These are phyloP conservation scores for Mesorhabditis sp. DNA, from an alignment of 2,888 invertebrate genomes.

Conservation along the genomic window DNA sequence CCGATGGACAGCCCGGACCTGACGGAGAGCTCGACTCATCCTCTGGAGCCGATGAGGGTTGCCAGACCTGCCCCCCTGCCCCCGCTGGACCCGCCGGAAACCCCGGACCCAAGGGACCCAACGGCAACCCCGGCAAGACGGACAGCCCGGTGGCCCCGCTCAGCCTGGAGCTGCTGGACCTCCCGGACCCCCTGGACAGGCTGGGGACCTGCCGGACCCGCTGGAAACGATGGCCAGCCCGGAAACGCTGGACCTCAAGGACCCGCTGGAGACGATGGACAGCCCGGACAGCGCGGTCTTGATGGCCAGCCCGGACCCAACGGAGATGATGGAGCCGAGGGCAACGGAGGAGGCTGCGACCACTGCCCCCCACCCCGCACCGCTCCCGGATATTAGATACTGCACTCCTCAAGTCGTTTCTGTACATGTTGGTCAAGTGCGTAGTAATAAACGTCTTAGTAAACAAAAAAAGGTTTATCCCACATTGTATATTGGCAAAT, in stretches of 20 bases:
- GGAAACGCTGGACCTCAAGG: conserved; percentile 33
- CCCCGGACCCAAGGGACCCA: conserved; percentile 27
- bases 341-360: conserved; percentile 37
- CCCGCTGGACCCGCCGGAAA: conserved; percentile 15
- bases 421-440: not conserved
- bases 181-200: conserved; percentile 19
- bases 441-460: not conserved
- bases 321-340: conserved; percentile 31
- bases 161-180: conserved; percentile 5
- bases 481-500: not conserved
- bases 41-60: conserved; percentile 27
- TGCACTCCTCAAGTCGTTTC: not conserved
- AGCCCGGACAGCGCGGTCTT: conserved; percentile 31
- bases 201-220: conserved; percentile 36
- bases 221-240: conserved; percentile 23
- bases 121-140: conserved; percentile 31
- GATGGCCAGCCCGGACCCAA: conserved; percentile 29
- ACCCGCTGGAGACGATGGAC: conserved; percentile 27
- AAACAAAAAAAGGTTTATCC: not conserved
- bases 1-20: conserved; percentile 46
- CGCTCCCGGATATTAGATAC: conserved; percentile 40
- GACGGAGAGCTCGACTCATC: conserved; percentile 32
- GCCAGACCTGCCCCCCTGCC: conserved; percentile 24
- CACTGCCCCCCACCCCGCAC: conserved; percentile 43
- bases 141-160: conserved; percentile 13